These are phyloP conservation scores for Prietella phreatophila DNA, from an alignment of 2,113 vertebrate species.

Conservation along the genomic window DNA sequence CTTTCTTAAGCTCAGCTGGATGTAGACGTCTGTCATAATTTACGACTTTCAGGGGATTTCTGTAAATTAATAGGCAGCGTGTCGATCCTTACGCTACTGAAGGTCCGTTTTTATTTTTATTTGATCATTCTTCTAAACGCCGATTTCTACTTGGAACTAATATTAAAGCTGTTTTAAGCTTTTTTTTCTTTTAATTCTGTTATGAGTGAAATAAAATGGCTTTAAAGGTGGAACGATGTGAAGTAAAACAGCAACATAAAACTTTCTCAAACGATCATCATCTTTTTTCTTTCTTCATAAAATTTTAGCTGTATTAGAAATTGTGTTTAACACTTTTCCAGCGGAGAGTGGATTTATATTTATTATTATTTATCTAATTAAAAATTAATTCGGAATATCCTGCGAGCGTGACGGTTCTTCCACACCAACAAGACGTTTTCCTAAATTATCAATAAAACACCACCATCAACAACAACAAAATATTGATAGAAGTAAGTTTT, in stretches of 20 bases:
- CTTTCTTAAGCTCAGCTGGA: background rate
- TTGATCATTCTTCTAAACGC: background rate
- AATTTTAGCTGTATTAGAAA: background rate
- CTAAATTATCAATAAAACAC: background rate
- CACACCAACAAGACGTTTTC: background rate
- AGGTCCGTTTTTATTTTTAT: background rate
- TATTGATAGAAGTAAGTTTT: background rate
- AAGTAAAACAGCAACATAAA: background rate
- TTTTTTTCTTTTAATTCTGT: background rate
- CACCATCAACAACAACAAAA: background rate
- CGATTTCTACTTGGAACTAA: background rate
- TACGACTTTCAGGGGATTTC: conserved; percentile 6
- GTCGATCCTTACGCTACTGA: background rate
- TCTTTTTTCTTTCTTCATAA: background rate
- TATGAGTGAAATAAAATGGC: background rate
- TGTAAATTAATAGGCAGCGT: background rate
- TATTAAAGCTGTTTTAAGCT: background rate
- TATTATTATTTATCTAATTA: background rate
- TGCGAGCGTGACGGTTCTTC: background rate
- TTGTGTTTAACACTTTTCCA: background rate
- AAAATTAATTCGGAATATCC: background rate
- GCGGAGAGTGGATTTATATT: background rate
- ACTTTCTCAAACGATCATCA: background rate
- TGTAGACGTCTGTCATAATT: background rate
- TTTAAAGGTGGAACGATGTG: background rate